Base-by-base conservation (phyloP, 2,797 vertebrate species). In the Labeo calbasu region DNA sequence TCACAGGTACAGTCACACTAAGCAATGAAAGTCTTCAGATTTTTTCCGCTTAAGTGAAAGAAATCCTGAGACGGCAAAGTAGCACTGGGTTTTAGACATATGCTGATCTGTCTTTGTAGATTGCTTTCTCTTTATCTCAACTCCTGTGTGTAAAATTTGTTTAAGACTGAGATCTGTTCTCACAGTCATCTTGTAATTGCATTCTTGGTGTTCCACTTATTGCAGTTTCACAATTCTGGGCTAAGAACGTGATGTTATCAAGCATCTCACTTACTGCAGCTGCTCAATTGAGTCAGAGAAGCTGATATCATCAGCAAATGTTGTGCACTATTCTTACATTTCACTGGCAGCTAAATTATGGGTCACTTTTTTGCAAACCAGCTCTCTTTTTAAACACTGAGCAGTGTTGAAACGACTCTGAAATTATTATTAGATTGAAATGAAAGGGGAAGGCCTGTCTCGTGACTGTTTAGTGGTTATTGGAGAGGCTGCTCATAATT, bases 401-500 rank as follows among this genome's bases (percentile, higher is more conserved):
- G 50, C 72, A 19, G 17, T 23, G 23, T 57, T 59, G 68, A 61
- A 46, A 59, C 1, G 5, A 17, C 70, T 75, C 75, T 59, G 19
- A 84, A 70, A 77, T 77, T 36, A 71, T 71, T 84, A 50, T 78
- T 70, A 84, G 75, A 84, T 70, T 84, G 53, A 78, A 84, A 84
- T 78, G 51, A 78, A 84, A 57, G 59, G 48, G 57, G 50, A 76
- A 66, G 50, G 73, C 50, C 63, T 70, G 46, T 68, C 75, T 70
- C n/a, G 21, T 69, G 66, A 68, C 80, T 68, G 79, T 80, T 78
- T 57, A 55, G 65, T 59, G 80, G 23, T 82, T 78, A 23, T 50
- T n/a, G 59, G 36, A 77, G 71, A 61, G 51, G 36, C 78, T 65
- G 77, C 50, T 66, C 53, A 50, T 51, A 77, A 72, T 61, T n/a